Evolutionary conservation across 1,140 invertebrate genomes (phyloP).

Genomic region (Leptinotarsa texana): DNA sequence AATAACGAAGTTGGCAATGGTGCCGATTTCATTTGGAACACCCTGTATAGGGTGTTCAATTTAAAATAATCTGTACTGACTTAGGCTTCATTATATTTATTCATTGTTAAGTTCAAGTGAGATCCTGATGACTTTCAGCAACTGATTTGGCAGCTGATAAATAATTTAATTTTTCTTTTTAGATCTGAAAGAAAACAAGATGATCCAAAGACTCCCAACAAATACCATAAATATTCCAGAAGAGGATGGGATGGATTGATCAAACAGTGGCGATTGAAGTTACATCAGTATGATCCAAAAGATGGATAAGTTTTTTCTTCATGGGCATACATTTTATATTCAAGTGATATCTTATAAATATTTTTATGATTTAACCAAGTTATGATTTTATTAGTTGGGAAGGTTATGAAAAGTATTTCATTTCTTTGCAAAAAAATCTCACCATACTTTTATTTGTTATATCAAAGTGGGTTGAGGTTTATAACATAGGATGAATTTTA

Average conservation of each 20-base stretch:
- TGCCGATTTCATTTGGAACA: too few relatives aligned
- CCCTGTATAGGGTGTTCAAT: too few relatives aligned
- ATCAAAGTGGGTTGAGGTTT: not conserved
- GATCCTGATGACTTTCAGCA: too few relatives aligned
- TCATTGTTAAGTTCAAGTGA: too few relatives aligned
- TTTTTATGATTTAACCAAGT: not conserved
- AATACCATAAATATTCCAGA: conserved; percentile 83
- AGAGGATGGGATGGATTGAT: conserved; percentile 89
- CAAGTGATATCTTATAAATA: not conserved
- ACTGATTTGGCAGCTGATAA: too few relatives aligned
- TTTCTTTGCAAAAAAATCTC: not conserved
- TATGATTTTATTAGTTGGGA: not conserved
- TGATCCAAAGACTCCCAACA: conserved; percentile 87
- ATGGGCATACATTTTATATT: not conserved
- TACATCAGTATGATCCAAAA: conserved; percentile 78
- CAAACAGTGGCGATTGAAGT: conserved; percentile 80
- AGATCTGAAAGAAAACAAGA: conserved; percentile 68
- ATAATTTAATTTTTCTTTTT: conserved; percentile 38
- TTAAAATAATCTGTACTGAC: too few relatives aligned
- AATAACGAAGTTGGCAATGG: too few relatives aligned
- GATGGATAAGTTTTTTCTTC: conserved; percentile 19
- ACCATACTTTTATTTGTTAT: not conserved
- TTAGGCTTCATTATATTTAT: too few relatives aligned
- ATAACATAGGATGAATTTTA: not conserved
- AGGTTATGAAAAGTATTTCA: not conserved